phyloP scores from a whole-genome alignment of 2,113 vertebrate species.

The Arothron firmamentum region DNA sequence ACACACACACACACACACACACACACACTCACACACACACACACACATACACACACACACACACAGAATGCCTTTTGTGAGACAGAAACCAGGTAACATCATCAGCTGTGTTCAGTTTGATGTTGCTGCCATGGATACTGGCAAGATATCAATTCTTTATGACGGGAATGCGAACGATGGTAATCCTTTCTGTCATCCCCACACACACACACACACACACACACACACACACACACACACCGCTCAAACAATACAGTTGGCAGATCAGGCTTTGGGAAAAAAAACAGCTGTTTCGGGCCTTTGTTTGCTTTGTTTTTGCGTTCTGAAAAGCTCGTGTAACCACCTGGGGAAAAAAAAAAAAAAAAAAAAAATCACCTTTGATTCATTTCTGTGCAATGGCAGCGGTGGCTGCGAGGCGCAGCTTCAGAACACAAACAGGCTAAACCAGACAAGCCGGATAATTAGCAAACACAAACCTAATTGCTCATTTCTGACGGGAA shows the following conservation, averaged over 20 bases:
- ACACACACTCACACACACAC: slow-evolving; percentile 2
- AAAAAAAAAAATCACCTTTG: slow-evolving; percentile 68
- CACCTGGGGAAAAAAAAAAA: slow-evolving; percentile 44
- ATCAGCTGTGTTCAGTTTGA: slow-evolving; percentile 74
- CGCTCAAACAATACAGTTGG: slow-evolving; percentile 67
- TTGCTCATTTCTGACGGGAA: slow-evolving; percentile 78
- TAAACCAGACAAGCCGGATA: slow-evolving; percentile 76
- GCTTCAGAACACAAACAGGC: slow-evolving; percentile 75
- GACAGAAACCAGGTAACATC: slow-evolving; percentile 73
- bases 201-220: slow-evolving; percentile 1
- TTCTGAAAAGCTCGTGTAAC: slow-evolving; percentile 70
- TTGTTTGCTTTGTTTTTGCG: slow-evolving; percentile 69
- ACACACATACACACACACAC: slow-evolving; percentile 27
- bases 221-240: neutral
- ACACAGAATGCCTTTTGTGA: slow-evolving; percentile 71
- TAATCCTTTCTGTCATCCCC: slow-evolving; percentile 61
- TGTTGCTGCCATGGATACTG: slow-evolving; percentile 79
- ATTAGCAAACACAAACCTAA: slow-evolving; percentile 81
- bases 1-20: slow-evolving; percentile 25
- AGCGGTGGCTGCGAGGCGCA: slow-evolving; percentile 68
- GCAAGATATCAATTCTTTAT: slow-evolving; percentile 74
- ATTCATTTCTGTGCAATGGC: slow-evolving; percentile 70
- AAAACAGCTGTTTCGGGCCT: slow-evolving; percentile 70
- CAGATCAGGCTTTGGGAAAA: slow-evolving; percentile 66
- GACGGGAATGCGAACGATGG: slow-evolving; percentile 69